Conservation (phyloP, 2,113 vertebrate species). For the Daphoenositta chrysoptera region DNA sequence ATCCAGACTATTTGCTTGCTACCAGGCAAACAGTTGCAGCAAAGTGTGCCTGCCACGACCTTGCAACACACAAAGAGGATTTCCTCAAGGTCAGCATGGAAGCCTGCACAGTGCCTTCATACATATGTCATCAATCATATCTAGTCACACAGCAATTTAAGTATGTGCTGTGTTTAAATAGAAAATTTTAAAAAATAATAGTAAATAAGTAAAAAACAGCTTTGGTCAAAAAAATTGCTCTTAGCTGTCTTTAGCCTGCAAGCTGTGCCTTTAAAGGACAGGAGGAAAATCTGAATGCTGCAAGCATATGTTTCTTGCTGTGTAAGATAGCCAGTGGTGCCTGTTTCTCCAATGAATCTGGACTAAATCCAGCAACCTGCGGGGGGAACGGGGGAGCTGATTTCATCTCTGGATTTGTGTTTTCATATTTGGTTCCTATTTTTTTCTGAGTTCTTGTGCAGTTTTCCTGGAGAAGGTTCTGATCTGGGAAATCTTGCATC, state of each 20-base stretch:
- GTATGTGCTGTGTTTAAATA: background rate
- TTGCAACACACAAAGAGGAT: background rate
- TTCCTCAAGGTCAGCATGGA: background rate
- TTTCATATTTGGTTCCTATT: background rate
- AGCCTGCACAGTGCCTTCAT: background rate
- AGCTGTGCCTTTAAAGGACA: background rate
- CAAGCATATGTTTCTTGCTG: slow-evolving; percentile 28
- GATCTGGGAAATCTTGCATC: slow-evolving; percentile 9
- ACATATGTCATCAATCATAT: background rate
- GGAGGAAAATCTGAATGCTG: slow-evolving; percentile 23
- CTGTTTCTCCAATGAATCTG: slow-evolving; percentile 34
- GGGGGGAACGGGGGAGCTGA: background rate
- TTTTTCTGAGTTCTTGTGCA: background rate
- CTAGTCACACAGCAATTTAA: background rate
- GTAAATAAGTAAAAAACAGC: background rate
- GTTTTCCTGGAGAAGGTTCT: slow-evolving; percentile 5
- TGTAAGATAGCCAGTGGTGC: background rate
- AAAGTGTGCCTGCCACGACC: background rate
- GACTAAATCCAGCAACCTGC: background rate
- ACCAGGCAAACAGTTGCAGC: background rate
- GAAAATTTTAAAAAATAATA: background rate
- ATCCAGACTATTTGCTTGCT: background rate
- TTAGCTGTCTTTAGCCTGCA: background rate
- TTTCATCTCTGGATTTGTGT: slow-evolving; percentile 19
- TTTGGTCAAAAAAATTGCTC: background rate